Conservation (phyloP, 2,113 vertebrate genomes). For the Dromiciops gliroides region DNA sequence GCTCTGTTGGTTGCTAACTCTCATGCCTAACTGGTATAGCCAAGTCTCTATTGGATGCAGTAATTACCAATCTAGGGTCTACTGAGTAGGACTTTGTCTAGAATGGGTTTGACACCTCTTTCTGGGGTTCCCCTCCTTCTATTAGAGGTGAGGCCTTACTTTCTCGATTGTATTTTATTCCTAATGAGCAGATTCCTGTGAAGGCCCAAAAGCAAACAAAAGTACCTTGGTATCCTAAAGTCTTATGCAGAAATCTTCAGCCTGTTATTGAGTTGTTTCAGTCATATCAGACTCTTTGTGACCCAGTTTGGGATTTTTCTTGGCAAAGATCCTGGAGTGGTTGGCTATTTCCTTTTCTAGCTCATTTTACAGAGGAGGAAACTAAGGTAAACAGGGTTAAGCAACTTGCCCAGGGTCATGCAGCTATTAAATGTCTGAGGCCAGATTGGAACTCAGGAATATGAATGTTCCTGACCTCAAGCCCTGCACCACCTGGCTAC, state of each 20-base stretch:
- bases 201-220: neutral
- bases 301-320: neutral
- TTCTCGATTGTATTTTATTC: neutral
- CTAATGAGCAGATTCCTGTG: neutral
- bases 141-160: neutral
- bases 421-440: neutral
- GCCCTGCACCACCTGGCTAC: neutral
- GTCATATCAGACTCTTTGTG: neutral
- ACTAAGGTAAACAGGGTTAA: neutral
- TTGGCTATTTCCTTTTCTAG: neutral
- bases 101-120: neutral
- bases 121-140: neutral
- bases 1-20: neutral
- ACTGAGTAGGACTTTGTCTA: neutral
- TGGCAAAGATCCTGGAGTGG: neutral
- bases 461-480: neutral
- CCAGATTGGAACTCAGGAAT: neutral
- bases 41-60: neutral
- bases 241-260: neutral
- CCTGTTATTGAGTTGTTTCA: neutral
- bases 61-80: neutral
- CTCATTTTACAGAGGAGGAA: neutral
- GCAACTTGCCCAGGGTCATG: neutral
- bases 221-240: neutral
- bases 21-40: neutral